phyloP scores from a whole-genome alignment of 1,140 invertebrate genomes.

The Lepidostoma basale region DNA sequence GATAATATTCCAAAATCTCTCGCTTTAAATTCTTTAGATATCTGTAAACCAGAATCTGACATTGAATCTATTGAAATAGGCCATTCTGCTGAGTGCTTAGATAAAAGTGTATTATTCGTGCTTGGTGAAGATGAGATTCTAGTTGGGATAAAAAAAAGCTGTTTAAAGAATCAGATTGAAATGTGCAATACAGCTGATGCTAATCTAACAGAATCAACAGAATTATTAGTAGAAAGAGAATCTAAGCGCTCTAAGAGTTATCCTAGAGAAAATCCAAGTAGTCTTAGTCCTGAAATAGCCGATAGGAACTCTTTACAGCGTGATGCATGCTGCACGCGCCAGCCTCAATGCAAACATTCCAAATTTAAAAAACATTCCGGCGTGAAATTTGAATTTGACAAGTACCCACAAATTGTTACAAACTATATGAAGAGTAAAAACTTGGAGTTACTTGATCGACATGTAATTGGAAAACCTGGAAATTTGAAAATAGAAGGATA shows the following conservation, averaged over 20 bases:
- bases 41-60: too few species aligned
- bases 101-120: constrained; percentile 70
- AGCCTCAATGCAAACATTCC: constrained; percentile 60
- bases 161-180: neutral
- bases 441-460: constrained; percentile 67
- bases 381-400: constrained; percentile 73
- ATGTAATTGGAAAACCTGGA: constrained; percentile 65
- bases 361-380: constrained; percentile 68
- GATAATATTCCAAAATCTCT: too few species aligned
- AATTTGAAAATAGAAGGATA: constrained; percentile 60
- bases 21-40: too few species aligned
- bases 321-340: constrained; percentile 51
- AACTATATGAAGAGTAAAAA: constrained; percentile 77
- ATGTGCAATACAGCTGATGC: neutral
- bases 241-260: constrained; percentile 7
- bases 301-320: constrained; percentile 20
- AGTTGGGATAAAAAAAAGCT: constrained; percentile 59
- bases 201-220: neutral
- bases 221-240: neutral
- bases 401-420: constrained; percentile 71
- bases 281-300: constrained; percentile 3
- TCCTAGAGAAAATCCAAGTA: constrained; percentile 15
- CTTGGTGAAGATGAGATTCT: constrained; percentile 76
- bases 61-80: neutral
- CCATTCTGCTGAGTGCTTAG: neutral